Percentiles rank a stretch among this genome's conserved stretches.
Evolutionary conservation across 2,888 invertebrate species (phyloP).

Genomic region (Hedya salicella): DNA sequence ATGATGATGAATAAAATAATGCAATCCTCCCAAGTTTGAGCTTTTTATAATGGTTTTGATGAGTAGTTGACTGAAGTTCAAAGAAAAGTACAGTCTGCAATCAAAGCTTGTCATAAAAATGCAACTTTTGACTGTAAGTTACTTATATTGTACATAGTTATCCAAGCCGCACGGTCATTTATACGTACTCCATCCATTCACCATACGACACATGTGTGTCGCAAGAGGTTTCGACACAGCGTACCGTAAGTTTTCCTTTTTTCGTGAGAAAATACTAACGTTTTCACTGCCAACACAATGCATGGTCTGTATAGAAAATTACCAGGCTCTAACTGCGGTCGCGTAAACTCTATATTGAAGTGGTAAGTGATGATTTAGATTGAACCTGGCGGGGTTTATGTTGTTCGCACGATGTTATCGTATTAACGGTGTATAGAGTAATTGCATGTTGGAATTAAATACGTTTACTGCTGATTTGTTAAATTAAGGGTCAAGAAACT

Average conservation of each 20-base stretch:
- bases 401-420: slow-evolving; percentile 46
- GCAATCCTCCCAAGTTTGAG: too few relatives aligned
- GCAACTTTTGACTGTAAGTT: too few relatives aligned
- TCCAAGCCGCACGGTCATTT: slow-evolving; percentile 26
- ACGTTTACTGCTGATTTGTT: slow-evolving; percentile 46
- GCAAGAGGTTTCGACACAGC: slow-evolving; percentile 72
- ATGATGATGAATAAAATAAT: too few relatives aligned
- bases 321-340: slow-evolving; percentile 48
- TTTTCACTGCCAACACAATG: slow-evolving; percentile 75
- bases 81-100: too few relatives aligned
- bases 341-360: slow-evolving; percentile 46
- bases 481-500: slow-evolving; percentile 43
- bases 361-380: slow-evolving; percentile 46
- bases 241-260: slow-evolving; percentile 76
- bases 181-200: slow-evolving; percentile 52
- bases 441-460: slow-evolving; percentile 51
- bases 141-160: too few relatives aligned
- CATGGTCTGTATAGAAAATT: slow-evolving; percentile 53
- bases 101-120: too few relatives aligned
- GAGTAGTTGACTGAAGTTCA: too few relatives aligned
- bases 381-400: slow-evolving; percentile 43
- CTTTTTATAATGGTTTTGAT: too few relatives aligned
- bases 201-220: slow-evolving; percentile 64
- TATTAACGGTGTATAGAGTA: slow-evolving; percentile 65
- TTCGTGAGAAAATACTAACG: slow-evolving; percentile 77